Evolutionary conservation across 64 coral and sea anemone genomes (phyloP).

Genomic region (Trachythela sp.): DNA sequence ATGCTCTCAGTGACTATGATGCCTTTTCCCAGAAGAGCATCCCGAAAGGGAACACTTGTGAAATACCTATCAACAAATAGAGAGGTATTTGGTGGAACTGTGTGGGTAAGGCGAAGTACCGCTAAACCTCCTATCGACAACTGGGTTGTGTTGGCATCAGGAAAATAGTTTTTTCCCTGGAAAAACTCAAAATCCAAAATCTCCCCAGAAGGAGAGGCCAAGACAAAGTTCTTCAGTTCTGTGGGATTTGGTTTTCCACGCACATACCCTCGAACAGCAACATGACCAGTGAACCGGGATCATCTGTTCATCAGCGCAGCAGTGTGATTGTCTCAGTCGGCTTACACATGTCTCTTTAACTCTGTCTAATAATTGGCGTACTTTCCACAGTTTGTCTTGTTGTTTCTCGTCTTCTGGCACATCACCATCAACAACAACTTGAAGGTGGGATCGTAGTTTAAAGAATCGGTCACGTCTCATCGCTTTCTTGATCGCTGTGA

Average conservation of each 20-base stretch:
- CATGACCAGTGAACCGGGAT: no score
- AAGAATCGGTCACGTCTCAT: no score
- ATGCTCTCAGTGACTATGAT: background rate
- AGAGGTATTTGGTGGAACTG: background rate
- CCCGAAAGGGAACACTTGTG: background rate
- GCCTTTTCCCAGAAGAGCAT: background rate
- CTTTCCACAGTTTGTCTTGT: background rate
- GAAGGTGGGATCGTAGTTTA: background rate
- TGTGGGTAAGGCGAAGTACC: background rate
- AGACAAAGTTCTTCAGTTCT: no score
- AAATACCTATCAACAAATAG: no score
- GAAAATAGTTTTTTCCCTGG: background rate
- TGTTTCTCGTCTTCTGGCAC: background rate
- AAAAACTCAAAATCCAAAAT: no score
- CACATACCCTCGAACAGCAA: no score
- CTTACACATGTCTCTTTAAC: background rate
- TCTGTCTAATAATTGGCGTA: background rate
- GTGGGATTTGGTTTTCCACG: no score
- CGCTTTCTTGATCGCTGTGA: no score
- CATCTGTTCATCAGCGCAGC: no score
- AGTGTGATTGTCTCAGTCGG: background rate
- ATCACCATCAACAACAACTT: background rate
- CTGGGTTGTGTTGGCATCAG: background rate
- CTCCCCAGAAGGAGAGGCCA: no score
- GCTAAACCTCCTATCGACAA: background rate